A percentile compares a stretch with the other conserved stretches of the same genome.
Evolutionary conservation across 1,140 invertebrate species (phyloP).

Genomic region (Musca domestica): DNA sequence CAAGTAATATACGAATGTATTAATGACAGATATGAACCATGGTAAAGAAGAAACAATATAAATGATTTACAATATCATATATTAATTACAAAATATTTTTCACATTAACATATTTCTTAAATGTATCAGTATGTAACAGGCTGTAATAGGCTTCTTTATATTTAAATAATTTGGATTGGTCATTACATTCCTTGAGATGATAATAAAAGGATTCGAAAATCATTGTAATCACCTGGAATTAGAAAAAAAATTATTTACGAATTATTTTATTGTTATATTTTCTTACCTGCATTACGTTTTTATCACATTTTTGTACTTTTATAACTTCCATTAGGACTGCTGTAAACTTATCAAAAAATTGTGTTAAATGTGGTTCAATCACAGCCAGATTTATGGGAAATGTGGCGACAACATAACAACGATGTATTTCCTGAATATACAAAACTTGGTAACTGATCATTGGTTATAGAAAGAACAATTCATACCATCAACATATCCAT

Average conservation of each 20-base stretch:
- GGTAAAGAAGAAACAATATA: too few relatives aligned
- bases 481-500: constrained; percentile 20
- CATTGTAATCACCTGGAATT: not conserved
- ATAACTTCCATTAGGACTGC: constrained; percentile 23
- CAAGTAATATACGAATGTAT: too few relatives aligned
- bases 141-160: not conserved
- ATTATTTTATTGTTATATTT: not conserved
- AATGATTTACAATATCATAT: too few relatives aligned
- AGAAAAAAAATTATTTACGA: too few relatives aligned
- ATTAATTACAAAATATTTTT: too few relatives aligned
- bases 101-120: constrained; percentile 3
- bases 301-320: constrained; percentile 5
- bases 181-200: constrained; percentile 16
- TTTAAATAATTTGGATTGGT: not conserved
- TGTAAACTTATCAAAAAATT: constrained; percentile 25
- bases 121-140: not conserved
- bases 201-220: constrained; percentile 19
- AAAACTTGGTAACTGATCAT: too few relatives aligned
- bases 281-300: constrained; percentile 18
- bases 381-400: constrained; percentile 19
- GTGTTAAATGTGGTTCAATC: constrained; percentile 18
- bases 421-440: constrained; percentile 21
- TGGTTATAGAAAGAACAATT: too few relatives aligned
- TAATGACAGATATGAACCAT: too few relatives aligned
- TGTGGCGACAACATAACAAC: constrained; percentile 23